A percentile compares a stretch with the other conserved stretches of the same genome.
These are phyloP conservation scores for Cyphotilapia sp. DNA, from an alignment of 2,113 vertebrate genomes.

Conservation along the genomic window DNA sequence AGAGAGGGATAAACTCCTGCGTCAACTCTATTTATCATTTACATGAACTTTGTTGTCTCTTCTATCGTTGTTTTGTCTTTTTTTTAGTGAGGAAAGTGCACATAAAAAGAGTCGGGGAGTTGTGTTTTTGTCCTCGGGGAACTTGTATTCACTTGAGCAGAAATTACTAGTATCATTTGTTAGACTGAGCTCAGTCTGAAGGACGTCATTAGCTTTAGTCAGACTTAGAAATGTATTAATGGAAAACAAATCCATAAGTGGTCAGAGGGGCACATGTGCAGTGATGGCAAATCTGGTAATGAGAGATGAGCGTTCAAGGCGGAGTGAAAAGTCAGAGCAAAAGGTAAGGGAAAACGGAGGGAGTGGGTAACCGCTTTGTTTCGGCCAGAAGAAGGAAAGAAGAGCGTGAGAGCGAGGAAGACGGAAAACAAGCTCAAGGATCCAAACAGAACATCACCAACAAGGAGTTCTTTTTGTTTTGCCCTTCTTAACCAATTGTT, in stretches of 20 bases:
- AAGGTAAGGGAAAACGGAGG: background rate
- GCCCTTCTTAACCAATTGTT: constrained; percentile 58
- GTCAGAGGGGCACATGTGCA: constrained; percentile 32
- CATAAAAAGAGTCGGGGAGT: background rate
- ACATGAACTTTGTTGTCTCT: constrained; percentile 30
- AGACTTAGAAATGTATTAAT: constrained; percentile 27
- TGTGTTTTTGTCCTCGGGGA: background rate
- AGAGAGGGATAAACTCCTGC: constrained; percentile 18
- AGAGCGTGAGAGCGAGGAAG: background rate
- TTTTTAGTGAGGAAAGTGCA: constrained; percentile 10
- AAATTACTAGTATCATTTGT: constrained; percentile 12
- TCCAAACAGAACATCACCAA: constrained; percentile 44
- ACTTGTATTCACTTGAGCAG: constrained; percentile 5
- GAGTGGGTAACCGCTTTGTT: constrained; percentile 1
- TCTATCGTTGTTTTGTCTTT: background rate
- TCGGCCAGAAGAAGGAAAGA: background rate
- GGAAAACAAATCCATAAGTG: constrained; percentile 46
- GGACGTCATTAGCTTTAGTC: constrained; percentile 21
- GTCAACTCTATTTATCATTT: constrained; percentile 42
- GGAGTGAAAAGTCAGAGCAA: background rate
- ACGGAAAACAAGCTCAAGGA: constrained; percentile 33
- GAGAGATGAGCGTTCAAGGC: constrained; percentile 29
- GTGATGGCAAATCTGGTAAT: constrained; percentile 29
- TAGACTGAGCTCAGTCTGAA: constrained; percentile 14
- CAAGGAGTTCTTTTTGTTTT: constrained; percentile 57